Evolutionary conservation across 2,113 vertebrate genomes (phyloP), one percentile per base, ranked within the genome.

Genomic region (Oncorhynchus kisutch): DNA sequence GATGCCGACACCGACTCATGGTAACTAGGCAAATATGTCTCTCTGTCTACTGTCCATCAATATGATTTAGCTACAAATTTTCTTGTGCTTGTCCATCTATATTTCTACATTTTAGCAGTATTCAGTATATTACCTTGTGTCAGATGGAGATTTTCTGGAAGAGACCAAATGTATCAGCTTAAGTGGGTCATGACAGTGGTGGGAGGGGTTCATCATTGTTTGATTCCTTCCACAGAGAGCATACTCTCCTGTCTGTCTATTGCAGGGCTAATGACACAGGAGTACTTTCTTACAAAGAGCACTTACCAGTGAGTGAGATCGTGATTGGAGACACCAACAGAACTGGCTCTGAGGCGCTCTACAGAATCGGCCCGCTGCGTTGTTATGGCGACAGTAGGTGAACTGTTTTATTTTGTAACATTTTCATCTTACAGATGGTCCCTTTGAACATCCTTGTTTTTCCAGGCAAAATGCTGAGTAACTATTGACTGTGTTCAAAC

Each of bases 361-460:
- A 45, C 9, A 45, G 39, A 45, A 45, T 45, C 9, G 39, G 39
- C 39, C 9, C 39, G 39, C 9, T 45, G 39, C 39, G 9, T 45
- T 45, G 39, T 45, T 45, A 95, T 91, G 95, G 95, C 79, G 96
- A 96, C 93, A 92, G 96, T 96, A 92, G 92, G 96, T 96, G 92
- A 75, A 45, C 70, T 14, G 18, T 69, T 69, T 9, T 69, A 69
- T 45, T 39, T 45, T 69, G 34, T 48, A 9, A 5, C 0, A 14
- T 14, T 1, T 57, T 57, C 11, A 20, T 14, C 9, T 20, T 57
- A 20, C 54, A 20, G 3, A 20, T 57, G 54, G 54, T 57, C 14
- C 4, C 0, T 57, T 57, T 20, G 54, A 14, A 18, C 54, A 20
- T 57, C 54, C 54, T 57, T 57, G 54, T 57, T 57, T 20, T 57